phyloP scores from a whole-genome alignment of 2,113 vertebrate genomes.

The Gallinago undulata region DNA sequence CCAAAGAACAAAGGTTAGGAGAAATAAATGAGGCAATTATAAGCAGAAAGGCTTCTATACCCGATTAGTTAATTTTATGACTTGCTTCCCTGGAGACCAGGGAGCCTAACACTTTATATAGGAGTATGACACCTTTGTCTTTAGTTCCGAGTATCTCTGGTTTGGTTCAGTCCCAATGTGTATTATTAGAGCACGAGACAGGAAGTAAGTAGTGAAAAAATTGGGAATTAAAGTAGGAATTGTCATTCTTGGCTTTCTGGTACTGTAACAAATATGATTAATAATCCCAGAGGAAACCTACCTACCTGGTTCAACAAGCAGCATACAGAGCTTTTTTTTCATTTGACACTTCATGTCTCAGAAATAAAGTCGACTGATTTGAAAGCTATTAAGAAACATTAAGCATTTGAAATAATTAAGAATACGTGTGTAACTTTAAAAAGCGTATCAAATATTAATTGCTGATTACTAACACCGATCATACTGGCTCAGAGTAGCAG shows the following conservation, averaged over 20 bases:
- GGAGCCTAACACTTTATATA: neutral
- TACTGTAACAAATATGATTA: neutral
- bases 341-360: neutral
- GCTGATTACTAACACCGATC: neutral
- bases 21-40: conserved; percentile 18
- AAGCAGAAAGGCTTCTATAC: neutral
- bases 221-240: neutral
- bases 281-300: neutral
- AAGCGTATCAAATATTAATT: neutral
- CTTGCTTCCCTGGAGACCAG: neutral
- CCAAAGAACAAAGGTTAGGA: conserved; percentile 6
- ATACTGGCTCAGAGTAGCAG: neutral
- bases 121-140: neutral
- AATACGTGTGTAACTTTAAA: neutral
- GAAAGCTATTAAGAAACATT: neutral
- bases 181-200: neutral
- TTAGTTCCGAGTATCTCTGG: neutral
- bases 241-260: neutral
- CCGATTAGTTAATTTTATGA: conserved; percentile 2
- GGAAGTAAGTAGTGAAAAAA: neutral
- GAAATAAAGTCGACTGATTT: neutral
- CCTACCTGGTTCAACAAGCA: neutral
- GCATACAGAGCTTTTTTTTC: neutral
- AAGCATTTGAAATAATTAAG: neutral
- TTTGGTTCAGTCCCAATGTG: neutral